Evolutionary conservation across 2,113 vertebrate genomes (phyloP), one percentile per base, ranked within the genome.

Genomic region (Petroica traversi): DNA sequence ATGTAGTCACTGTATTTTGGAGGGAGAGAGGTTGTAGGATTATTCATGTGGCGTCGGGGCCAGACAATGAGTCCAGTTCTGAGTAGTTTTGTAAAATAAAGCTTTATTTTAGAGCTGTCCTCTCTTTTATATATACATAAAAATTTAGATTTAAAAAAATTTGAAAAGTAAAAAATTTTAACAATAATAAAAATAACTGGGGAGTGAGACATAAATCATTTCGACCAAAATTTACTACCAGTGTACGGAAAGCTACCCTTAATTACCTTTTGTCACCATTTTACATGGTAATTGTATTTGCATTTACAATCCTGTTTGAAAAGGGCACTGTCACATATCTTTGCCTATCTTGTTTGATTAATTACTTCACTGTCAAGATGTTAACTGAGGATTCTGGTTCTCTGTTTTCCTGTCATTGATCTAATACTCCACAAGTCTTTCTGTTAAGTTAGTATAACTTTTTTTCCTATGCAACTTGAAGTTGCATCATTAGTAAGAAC

Each of bases 271-370:
- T 91, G 46, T 82, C 92, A 85, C 58, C 13, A 54, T 92, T 93
- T 72, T 24, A 43, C 49, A 45, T 3, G 13, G 38, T 82, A 92
- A 96, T 91, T 79, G 45, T 83, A 89, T 97, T 95, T 94, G 62
- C 87, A 94, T 92, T 93, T 92, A 82, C 46, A 94, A 82, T 93
- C 81, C 72, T 82, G 46, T 76, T 95, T 97, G 96, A 95, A 96
- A 97, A 97, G 94, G 85, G 87, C 94, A 95, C 85, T 93, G 93
- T 95, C 92, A 82, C 94, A 46, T 88, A 93, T 88, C 87, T 87
- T 96, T 91, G 71, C 72, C 80, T 76, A 94, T 96, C 89, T 91
- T 79, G 58, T 91, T 89, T 91, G 93, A 96, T 95, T 96, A 97
- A 96, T 96, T 93, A 10, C 77, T 58, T 91, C 54, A 68, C 87